Evolutionary conservation across 2,113 vertebrate genomes (phyloP), one percentile per base, ranked within the genome.

Genomic region (Danionella cerebrum): DNA sequence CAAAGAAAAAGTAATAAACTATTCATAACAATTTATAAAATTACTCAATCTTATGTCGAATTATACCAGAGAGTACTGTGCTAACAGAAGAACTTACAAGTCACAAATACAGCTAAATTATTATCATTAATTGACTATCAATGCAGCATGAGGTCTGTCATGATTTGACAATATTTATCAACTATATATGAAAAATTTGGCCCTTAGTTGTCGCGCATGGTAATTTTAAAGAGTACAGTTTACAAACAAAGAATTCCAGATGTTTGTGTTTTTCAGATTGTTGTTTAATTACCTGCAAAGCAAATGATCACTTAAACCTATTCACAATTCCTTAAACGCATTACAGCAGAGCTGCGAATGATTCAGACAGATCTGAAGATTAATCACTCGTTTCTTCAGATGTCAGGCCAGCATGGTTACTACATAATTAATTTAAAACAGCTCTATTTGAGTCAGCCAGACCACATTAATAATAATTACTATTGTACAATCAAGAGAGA

Each of bases 381-480:
- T 52, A 57, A 54, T 69, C 27, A 41, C 60, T 42, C 18, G n/a
- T 10, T 45, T 57, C 44, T 58, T 65, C 35, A 58, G 42, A 69
- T 65, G 39, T 21, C n/a, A 35, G 52, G 7, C 36, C 59, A 12
- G 14, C 66, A 50, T 27, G 33, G 29, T 67, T 71, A 63, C 42
- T 66, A 59, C 59, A 72, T 51, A 50, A 47, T 75, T 59, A 21
- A 39, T 12, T 48, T 12, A 39, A 53, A 33, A 33, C 27, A 11
- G 14, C 50, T 33, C 13, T 41, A 39, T 73, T 55, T 45, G 12
- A 33, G n/a, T 8, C 11, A 31, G 52, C 25, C 36, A 38, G 38
- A 62, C 36, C 45, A 42, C 52, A 72, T 76, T 51, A 77, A 62
- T 75, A 70, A 57, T 65, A 14, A 53, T 60, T 60, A 44, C 38